Evolutionary conservation across 2,888 invertebrate genomes (phyloP), one percentile per base, ranked within the genome.

Genomic region (Phlogophora meticulosa): DNA sequence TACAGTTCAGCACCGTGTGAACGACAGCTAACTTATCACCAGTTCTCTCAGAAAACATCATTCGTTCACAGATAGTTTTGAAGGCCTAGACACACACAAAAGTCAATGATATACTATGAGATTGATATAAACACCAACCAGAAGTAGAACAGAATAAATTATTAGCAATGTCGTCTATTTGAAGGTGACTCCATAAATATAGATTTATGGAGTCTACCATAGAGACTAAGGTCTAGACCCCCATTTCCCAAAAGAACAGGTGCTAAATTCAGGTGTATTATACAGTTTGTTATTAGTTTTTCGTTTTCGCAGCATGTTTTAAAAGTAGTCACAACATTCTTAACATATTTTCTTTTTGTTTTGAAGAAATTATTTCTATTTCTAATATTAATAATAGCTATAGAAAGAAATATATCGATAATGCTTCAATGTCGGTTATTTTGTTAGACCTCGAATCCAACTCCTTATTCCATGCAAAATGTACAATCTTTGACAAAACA

Each of bases 221-320:
- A n/a, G n/a, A n/a, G n/a, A n/a, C n/a, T n/a, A n/a, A n/a, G n/a
- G 9, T 52, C 55, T 56, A 62, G 24, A 20, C 64, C 52, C 49
- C 46, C 48, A 10, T 52, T 52, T 53, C 46, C 64, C 46, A 38
- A 45, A 42, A 80, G 62, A 80, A 80, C 73, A 52, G 57, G 36
- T 60, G 40, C 67, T 76, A 66, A 49, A 46, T 38, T 59, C n/a
- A 45, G 7, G 64, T 79, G 70, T 79, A 76, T 72, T 59, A 70
- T 73, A 79, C 80, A 78, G n/a, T 9, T 46, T 68, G 62, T 76
- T 76, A 70, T 63, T 75, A 28, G 24, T 63, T 59, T 53, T 17
- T 40, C 4, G 45, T 65, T 36, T 60, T 49, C 46, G 24, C 38
- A 66, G 38, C 45, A 51, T 24, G 11, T 24, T 67, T 45, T 42